A percentile compares a stretch with the other conserved stretches of the same genome.
Evolutionary conservation across 2,888 invertebrate genomes (phyloP).

Genomic region (Drosophila atripex): DNA sequence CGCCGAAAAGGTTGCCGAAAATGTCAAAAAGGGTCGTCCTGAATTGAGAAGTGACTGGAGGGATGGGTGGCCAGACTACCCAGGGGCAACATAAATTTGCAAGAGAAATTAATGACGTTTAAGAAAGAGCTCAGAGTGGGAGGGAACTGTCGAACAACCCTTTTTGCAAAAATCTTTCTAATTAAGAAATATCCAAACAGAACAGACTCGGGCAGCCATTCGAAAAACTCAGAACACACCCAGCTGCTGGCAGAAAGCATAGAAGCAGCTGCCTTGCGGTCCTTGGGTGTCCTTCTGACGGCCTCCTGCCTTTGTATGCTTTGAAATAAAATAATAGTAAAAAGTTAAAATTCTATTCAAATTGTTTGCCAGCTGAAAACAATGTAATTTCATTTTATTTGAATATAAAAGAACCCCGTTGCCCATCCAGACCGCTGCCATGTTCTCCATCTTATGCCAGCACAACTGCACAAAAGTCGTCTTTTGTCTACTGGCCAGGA

Average conservation of each 20-base stretch:
- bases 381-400: conserved; percentile 82
- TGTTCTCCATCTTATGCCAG: conserved; percentile 72
- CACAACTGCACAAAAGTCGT: conserved; percentile 74
- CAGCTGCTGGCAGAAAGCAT: conserved; percentile 2
- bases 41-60: conserved; percentile 40
- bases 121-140: conserved; percentile 44
- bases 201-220: conserved; percentile 59
- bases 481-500: conserved; percentile 66
- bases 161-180: conserved; percentile 71
- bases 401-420: conserved; percentile 71
- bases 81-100: conserved; percentile 67
- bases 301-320: conserved; percentile 65
- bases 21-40: conserved; percentile 64
- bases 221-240: conserved; percentile 19
- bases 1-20: conserved; percentile 34
- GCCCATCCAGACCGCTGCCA: conserved; percentile 44
- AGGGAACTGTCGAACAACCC: conserved; percentile 52
- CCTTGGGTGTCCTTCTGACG: conserved; percentile 46
- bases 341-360: conserved; percentile 82
- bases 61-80: conserved; percentile 44
- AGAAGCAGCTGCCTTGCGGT: conserved; percentile 64
- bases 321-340: conserved; percentile 81
- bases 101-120: conserved; percentile 75
- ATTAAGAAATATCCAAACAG: conserved; percentile 75
- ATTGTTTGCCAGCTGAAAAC: conserved; percentile 81